phyloP scores from a whole-genome alignment of 2,797 vertebrate species.

The Lacerta agilis region DNA sequence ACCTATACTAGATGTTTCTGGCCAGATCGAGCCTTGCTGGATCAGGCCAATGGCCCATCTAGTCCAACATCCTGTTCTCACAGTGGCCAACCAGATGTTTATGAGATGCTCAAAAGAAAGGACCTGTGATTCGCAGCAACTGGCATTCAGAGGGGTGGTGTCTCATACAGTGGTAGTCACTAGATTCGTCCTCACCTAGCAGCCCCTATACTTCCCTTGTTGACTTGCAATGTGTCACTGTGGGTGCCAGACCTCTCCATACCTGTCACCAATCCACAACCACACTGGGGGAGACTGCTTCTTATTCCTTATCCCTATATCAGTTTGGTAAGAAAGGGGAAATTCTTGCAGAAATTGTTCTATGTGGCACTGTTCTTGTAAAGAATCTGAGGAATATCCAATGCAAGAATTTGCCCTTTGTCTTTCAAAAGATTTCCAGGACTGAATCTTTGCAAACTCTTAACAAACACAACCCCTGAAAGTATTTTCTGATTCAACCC shows the following conservation, averaged over 20 bases:
- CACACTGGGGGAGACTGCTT: not conserved
- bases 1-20: too few relatives aligned
- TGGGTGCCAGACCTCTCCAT: too few relatives aligned
- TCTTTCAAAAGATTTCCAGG: not conserved
- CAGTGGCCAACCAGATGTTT: too few relatives aligned
- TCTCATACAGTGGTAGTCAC: too few relatives aligned
- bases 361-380: not conserved
- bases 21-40: too few relatives aligned
- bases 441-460: not conserved
- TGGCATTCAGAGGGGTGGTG: too few relatives aligned
- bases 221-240: not conserved
- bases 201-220: not conserved
- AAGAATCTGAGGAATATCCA: not conserved
- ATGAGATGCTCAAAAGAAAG: too few relatives aligned
- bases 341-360: not conserved
- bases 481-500: not conserved
- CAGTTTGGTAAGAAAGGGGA: not conserved
- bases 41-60: too few relatives aligned
- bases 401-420: not conserved
- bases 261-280: not conserved
- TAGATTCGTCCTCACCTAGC: not conserved
- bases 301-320: not conserved
- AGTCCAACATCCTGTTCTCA: too few relatives aligned
- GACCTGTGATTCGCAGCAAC: too few relatives aligned
- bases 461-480: not conserved